Base-by-base conservation (phyloP, 2,113 vertebrate species). In the Neodon shergylaensis region DNA sequence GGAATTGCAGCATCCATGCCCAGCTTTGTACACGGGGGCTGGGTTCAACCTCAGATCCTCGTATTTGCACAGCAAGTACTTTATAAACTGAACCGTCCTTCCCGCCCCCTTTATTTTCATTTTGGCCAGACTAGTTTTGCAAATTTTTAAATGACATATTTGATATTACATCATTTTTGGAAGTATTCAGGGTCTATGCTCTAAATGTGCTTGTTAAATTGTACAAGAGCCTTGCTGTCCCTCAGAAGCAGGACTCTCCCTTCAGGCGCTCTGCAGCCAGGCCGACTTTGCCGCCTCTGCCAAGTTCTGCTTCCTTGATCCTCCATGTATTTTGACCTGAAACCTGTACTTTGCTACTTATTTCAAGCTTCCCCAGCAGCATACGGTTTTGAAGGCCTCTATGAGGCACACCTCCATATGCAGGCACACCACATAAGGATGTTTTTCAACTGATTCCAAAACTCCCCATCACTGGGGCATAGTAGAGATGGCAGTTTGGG, bases 151-250 rank as follows among this genome's bases (percentile, higher is more conserved):
- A 85, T n/a, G 36, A 44, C 24, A 61, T 26, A 54, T 42, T 14
- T 42, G 61, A 83, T 42, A 72, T 90, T 88, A 47, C 21, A 44
- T 70, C 76, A 24, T 31, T 77, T 63, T 83, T 82, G 65, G 72
- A 96, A 92, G 78, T 49, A 82, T 72, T 33, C 2, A 63, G 44
- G 8, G 58, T 79, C 39, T 95, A 3, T 39, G 47, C 24, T 93
- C 61, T 84, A 95, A 95, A 72, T 7, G 13, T 39, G 26, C n/a
- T 72, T n/a, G 76, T 90, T 83, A 72, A 65, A 87, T 52, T 88
- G 19, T 52, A 49, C 26, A 58, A 81, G 58, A 81, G 49, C 28
- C 7, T 31, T 19, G 42, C 1, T 91, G 78, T 82, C 58, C 14
- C 22, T 65, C 22, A 44, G 83, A 91, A 79, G 79, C 8, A 36